Evolutionary conservation across 2,113 vertebrate species (phyloP).

Genomic region (Tragelaphus scriptus): DNA sequence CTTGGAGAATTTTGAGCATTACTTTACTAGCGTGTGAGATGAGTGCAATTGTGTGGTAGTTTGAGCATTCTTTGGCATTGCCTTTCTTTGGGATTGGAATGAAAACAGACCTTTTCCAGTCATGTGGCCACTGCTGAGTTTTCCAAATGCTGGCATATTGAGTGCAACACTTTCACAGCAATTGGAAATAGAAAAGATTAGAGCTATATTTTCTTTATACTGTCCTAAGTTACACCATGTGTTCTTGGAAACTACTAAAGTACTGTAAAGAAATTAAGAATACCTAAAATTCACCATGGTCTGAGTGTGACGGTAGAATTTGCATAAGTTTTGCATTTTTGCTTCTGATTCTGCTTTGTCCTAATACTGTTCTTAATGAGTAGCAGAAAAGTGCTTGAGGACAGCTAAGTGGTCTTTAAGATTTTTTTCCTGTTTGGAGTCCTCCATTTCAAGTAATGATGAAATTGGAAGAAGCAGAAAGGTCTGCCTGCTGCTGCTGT

Average conservation of each 20-base stretch:
- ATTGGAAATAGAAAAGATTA: neutral
- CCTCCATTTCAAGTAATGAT: neutral
- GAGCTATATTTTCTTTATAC: neutral
- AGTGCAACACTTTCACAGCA: no score
- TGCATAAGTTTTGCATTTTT: neutral
- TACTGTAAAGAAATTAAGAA: neutral
- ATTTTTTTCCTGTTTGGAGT: neutral
- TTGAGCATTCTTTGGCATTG: no score
- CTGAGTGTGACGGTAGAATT: neutral
- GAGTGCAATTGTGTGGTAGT: no score
- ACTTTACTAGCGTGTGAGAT: no score
- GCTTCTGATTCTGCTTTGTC: neutral
- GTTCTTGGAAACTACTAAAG: neutral
- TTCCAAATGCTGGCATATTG: no score
- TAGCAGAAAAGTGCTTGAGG: neutral
- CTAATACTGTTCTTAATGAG: neutral
- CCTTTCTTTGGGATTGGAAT: no score
- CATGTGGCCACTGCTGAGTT: no score
- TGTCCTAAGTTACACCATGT: neutral
- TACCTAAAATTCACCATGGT: neutral
- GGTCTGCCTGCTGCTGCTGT: neutral
- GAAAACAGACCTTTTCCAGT: no score
- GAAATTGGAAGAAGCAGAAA: neutral
- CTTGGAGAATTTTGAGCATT: no score
- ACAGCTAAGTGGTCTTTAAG: neutral